Evolutionary conservation across 2,113 vertebrate genomes (phyloP).

Genomic region (Hippocampus mohnikei): DNA sequence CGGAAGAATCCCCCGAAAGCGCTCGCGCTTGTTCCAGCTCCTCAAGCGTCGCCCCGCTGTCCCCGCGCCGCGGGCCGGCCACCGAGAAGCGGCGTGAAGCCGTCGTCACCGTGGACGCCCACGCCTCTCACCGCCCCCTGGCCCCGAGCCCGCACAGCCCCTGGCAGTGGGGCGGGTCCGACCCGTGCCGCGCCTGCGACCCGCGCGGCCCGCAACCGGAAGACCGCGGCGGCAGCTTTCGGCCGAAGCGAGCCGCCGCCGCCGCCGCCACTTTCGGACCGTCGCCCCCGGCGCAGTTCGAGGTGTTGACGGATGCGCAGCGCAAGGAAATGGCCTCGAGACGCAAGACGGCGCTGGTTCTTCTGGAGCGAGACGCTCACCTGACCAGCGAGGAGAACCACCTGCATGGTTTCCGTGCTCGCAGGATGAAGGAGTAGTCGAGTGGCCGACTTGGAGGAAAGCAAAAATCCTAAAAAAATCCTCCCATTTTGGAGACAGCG

Average conservation of each 20-base stretch:
- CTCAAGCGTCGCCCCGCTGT: conserved; percentile 70
- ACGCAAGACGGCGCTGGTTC: conserved; percentile 72
- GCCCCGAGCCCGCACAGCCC: conserved; percentile 66
- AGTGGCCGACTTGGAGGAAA: conserved; percentile 29
- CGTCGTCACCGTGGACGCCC: conserved; percentile 86
- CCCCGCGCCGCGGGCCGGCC: conserved; percentile 76
- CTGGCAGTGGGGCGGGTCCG: conserved; percentile 77
- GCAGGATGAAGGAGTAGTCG: conserved; percentile 78
- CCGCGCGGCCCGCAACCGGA: conserved; percentile 75
- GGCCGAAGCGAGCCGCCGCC: conserved; percentile 58
- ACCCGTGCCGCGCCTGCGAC: conserved; percentile 69
- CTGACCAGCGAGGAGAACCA: conserved; percentile 79
- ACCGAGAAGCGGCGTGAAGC: conserved; percentile 75
- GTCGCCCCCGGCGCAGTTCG: conserved; percentile 64
- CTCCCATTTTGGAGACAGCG: not conserved
- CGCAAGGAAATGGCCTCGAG: conserved; percentile 78
- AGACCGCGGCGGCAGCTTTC: conserved; percentile 60
- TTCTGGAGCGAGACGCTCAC: conserved; percentile 58
- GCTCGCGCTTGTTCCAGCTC: conserved; percentile 73
- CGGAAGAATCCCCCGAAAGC: conserved; percentile 77
- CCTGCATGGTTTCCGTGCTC: conserved; percentile 80
- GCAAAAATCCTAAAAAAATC: not conserved
- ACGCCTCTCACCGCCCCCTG: conserved; percentile 83
- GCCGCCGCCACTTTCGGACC: conserved; percentile 40
- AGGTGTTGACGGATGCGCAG: conserved; percentile 61